These are phyloP conservation scores for Rhagonycha fulva DNA, from an alignment of 2,888 invertebrate genomes.

Conservation along the genomic window DNA sequence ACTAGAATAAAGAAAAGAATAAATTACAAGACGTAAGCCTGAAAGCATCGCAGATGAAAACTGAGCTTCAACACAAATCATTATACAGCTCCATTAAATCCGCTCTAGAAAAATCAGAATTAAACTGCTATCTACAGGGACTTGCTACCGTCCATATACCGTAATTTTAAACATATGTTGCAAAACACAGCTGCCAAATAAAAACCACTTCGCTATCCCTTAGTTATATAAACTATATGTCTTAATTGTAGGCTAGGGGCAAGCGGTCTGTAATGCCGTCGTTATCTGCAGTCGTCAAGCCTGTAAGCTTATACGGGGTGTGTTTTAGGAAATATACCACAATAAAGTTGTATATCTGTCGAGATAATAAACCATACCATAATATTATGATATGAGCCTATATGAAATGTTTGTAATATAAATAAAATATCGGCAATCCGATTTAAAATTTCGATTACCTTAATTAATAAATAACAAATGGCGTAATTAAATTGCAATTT, in stretches of 20 bases:
- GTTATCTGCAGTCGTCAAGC: constrained; percentile 19
- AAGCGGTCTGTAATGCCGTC: constrained; percentile 20
- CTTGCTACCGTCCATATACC: constrained; percentile 22
- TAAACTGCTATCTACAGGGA: constrained; percentile 24
- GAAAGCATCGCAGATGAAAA: constrained; percentile 29
- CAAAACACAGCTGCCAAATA: constrained; percentile 32
- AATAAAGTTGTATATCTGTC: background rate
- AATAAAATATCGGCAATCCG: no score
- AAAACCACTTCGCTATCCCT: constrained; percentile 31
- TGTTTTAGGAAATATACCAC: background rate
- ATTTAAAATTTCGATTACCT: no score
- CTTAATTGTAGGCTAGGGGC: constrained; percentile 27
- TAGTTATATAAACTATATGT: constrained; percentile 31
- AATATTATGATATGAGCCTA: background rate
- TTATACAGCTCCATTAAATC: constrained; percentile 32
- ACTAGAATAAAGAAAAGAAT: constrained; percentile 26
- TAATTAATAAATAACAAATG: no score
- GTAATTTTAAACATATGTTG: constrained; percentile 32
- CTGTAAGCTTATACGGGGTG: background rate
- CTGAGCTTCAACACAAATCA: constrained; percentile 30
- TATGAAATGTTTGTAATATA: no score
- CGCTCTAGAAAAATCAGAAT: constrained; percentile 30
- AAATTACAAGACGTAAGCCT: constrained; percentile 29
- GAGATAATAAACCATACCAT: background rate
- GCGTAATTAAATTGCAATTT: background rate